These are phyloP conservation scores for Drosophila pruinosa DNA, from an alignment of 1,140 invertebrate genomes.

Conservation along the genomic window DNA sequence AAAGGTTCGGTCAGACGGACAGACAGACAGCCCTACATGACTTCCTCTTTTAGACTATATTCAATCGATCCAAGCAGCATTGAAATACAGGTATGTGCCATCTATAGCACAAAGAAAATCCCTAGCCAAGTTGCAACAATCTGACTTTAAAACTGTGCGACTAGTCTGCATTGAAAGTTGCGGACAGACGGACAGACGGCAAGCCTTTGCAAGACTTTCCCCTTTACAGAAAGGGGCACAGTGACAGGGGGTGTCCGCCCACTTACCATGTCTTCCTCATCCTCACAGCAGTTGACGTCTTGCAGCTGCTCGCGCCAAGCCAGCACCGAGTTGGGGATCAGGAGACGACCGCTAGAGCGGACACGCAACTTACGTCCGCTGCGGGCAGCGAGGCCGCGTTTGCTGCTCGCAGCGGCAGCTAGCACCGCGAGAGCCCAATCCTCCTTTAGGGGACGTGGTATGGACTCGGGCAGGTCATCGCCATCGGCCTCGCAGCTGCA, in stretches of 20 bases:
- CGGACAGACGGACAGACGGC: not conserved
- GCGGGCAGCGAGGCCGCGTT: constrained; percentile 50
- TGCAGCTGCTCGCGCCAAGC: constrained; percentile 70
- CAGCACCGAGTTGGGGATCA: constrained; percentile 60
- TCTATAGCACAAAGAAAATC: no score
- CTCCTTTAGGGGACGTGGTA: constrained; percentile 54
- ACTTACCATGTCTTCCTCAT: constrained; percentile 82
- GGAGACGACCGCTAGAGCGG: constrained; percentile 50
- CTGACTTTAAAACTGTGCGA: no score
- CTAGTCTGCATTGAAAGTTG: no score
- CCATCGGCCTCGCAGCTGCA: constrained; percentile 61
- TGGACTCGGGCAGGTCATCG: constrained; percentile 23
- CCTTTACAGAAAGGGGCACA: no score
- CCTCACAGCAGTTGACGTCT: constrained; percentile 69
- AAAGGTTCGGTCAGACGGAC: no score
- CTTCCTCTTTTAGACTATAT: no score
- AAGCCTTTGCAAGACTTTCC: no score
- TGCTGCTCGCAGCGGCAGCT: constrained; percentile 50
- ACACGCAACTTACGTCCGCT: constrained; percentile 55
- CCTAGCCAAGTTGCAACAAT: no score
- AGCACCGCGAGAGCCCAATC: constrained; percentile 60
- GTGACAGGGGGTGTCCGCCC: not conserved
- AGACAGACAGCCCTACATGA: no score
- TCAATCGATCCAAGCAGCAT: no score
- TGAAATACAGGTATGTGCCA: no score